Conservation (phyloP, 2,113 vertebrate genomes). For the Recurvirostra avosetta region DNA sequence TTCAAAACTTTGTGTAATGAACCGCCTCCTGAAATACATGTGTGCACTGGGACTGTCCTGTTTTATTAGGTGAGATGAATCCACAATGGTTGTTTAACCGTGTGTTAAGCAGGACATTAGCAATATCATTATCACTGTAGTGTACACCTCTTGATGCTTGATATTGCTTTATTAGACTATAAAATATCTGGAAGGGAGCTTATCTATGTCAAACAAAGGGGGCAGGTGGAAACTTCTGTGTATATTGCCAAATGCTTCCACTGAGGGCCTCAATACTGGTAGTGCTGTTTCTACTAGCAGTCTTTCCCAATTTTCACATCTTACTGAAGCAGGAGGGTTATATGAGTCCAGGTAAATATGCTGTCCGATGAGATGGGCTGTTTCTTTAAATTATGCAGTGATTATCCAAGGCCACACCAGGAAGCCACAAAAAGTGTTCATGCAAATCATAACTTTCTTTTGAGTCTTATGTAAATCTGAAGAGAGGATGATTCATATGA, state of each 20-base stretch:
- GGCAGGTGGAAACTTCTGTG: not conserved
- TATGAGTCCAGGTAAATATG: not conserved
- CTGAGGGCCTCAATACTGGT: not conserved
- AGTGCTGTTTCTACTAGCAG: not conserved
- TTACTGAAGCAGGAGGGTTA: not conserved
- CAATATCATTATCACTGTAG: not conserved
- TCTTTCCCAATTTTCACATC: not conserved
- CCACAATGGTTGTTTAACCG: not conserved
- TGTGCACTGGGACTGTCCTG: not conserved
- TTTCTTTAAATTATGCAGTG: not conserved
- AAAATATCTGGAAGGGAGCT: not conserved
- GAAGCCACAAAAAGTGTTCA: not conserved
- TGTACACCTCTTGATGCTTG: not conserved
- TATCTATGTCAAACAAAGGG: not conserved
- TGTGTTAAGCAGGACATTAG: not conserved
- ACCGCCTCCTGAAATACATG: not conserved
- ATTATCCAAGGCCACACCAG: not conserved
- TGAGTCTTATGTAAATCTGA: not conserved
- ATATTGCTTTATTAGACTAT: not conserved
- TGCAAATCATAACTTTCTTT: not conserved
- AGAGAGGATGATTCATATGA: not conserved
- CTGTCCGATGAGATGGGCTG: not conserved
- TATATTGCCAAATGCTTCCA: not conserved
- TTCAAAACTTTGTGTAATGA: not conserved
- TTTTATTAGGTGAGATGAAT: not conserved